Evolutionary conservation across 1,140 invertebrate species (phyloP), one percentile per base, ranked within the genome.

Genomic region (Drosophila elegans): DNA sequence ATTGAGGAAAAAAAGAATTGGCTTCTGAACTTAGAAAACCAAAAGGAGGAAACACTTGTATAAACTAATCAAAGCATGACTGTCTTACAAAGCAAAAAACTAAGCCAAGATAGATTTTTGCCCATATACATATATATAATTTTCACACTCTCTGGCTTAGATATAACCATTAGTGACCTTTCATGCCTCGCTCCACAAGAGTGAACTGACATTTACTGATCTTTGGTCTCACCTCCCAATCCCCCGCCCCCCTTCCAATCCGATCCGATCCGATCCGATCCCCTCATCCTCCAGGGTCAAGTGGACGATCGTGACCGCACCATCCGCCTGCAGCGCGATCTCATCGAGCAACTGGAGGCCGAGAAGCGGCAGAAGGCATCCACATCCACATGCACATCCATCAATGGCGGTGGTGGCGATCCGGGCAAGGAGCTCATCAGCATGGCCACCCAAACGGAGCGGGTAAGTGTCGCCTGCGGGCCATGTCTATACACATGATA

Each of bases 361-460:
- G 93, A 93, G 72, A 93, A 92, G 68, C 74, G 83, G 41, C 86
- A 77, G 60, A 57, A 75, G 32, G 45, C 32, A 21, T 61, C 63
- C 16, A 21, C 16, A 21, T 21, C 16, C 16, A 21, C 16, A 21
- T 21, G 16, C 16, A 21, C 32, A 21, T 61, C 63, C 60, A 52
- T 5, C 62, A 52, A 62, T 38, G 51, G 62, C 25, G 42, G 41
- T 32, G 16, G 45, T 16, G 51, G 13, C 12, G 53, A 59, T 45
- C 62, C 32, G 61, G 83, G 91, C 66, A 86, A 93, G 84, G 73
- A 92, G 79, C 71, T 77, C 69, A 94, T 94, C 67, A 96, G 96
- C 91, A 95, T 95, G 59, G 94, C 95, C 55, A 96, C 95, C 44
- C 96, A 96, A 92, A 96, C 96, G 13, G 95, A 96, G 89, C 94